Evolutionary conservation across 2,888 invertebrate genomes (phyloP).

Genomic region (Ophion costatus): DNA sequence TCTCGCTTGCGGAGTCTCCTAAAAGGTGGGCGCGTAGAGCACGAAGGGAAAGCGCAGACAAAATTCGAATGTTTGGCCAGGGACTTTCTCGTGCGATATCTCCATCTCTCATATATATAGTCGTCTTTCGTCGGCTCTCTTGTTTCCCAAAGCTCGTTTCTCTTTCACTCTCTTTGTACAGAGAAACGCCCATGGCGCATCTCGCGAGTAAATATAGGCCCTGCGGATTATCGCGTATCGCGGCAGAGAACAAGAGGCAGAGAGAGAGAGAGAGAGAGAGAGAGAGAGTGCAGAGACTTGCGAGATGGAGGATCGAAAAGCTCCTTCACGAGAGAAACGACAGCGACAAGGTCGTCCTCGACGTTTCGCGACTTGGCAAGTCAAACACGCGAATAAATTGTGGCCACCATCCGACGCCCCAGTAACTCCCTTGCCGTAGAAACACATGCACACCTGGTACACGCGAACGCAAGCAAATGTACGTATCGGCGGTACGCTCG

Average conservation of each 20-base stretch:
- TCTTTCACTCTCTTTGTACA: slow-evolving; percentile 5
- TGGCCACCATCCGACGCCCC: slow-evolving; percentile 57
- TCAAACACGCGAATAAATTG: slow-evolving; percentile 71
- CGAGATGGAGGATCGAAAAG: slow-evolving; percentile 22
- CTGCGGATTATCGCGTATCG: slow-evolving; percentile 69
- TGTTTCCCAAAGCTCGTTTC: slow-evolving; percentile 50
- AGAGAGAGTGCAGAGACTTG: neutral
- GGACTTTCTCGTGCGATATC: slow-evolving; percentile 44
- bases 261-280: neutral
- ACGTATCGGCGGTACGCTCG: slow-evolving; percentile 18
- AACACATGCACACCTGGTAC: neutral
- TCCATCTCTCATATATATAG: slow-evolving; percentile 7
- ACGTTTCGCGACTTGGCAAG: slow-evolving; percentile 69
- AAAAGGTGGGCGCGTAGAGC: neutral
- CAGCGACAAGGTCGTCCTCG: slow-evolving; percentile 43
- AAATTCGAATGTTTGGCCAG: slow-evolving; percentile 65
- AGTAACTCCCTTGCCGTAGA: slow-evolving; percentile 22
- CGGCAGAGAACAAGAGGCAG: slow-evolving; percentile 17
- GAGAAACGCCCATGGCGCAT: slow-evolving; percentile 57
- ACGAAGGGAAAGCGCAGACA: slow-evolving; percentile 31
- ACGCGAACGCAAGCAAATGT: slow-evolving; percentile 13
- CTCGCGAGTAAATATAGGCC: slow-evolving; percentile 68
- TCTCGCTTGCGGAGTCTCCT: slow-evolving; percentile 12
- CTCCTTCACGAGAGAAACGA: slow-evolving; percentile 6
- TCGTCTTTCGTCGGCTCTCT: slow-evolving; percentile 27